These are phyloP conservation scores for Lipotes vexillifer DNA, from an alignment of 2,113 vertebrate genomes.

Conservation along the genomic window DNA sequence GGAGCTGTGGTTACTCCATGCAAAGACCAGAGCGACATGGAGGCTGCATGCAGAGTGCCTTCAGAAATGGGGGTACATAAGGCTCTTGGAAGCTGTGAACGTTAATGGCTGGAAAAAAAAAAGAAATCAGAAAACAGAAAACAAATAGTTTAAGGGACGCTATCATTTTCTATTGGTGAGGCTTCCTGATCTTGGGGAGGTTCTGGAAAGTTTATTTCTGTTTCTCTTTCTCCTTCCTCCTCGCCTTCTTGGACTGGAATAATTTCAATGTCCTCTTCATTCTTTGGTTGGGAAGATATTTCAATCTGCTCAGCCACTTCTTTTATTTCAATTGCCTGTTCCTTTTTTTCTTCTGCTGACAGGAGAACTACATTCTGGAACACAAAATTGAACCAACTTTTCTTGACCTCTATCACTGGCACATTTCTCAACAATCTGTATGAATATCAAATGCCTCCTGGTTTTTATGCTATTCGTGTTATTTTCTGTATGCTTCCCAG, in stretches of 20 bases:
- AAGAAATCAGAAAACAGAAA: background rate
- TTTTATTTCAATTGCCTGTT: conserved; percentile 43
- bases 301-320: conserved; percentile 41
- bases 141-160: background rate
- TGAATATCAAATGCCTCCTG: background rate
- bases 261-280: conserved; percentile 59
- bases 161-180: conserved; percentile 12
- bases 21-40: background rate
- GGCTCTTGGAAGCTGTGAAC: background rate
- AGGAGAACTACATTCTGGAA: conserved; percentile 65
- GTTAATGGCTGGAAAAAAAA: background rate
- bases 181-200: conserved; percentile 58
- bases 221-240: conserved; percentile 29
- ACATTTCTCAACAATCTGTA: background rate
- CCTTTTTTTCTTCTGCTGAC: conserved; percentile 60
- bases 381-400: conserved; percentile 28
- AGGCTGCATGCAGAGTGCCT: background rate
- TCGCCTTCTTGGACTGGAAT: conserved; percentile 58
- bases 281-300: conserved; percentile 23
- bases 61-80: background rate
- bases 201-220: conserved; percentile 61
- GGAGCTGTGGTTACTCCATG: background rate
- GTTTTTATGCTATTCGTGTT: background rate
- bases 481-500: background rate
- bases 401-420: background rate